These are phyloP conservation scores for Turdus rufiventris DNA, from an alignment of 2,113 vertebrate genomes.

Conservation along the genomic window DNA sequence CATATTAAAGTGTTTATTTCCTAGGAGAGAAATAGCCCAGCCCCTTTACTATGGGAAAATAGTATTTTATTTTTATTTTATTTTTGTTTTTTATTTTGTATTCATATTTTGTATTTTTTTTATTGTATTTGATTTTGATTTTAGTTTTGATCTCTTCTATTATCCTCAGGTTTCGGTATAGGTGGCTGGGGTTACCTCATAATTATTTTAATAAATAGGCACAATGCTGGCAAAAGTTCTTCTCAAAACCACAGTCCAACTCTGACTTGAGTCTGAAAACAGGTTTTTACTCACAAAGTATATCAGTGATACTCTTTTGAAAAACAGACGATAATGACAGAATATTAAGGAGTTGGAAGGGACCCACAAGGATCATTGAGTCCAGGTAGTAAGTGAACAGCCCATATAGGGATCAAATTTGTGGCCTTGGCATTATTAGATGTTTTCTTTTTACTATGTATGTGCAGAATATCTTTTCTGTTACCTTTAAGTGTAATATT, in stretches of 20 bases:
- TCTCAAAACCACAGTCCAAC: neutral
- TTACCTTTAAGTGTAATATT: neutral
- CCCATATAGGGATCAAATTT: rapidly evolving
- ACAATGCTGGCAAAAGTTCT: neutral
- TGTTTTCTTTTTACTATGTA: neutral
- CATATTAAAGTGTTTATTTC: neutral
- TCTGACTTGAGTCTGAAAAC: neutral
- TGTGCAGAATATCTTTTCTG: neutral
- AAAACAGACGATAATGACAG: neutral
- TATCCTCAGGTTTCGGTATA: neutral
- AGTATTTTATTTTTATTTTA: neutral
- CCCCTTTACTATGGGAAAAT: neutral
- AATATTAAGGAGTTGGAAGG: neutral
- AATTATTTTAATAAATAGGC: neutral
- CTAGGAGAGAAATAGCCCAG: neutral
- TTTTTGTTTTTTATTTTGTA: no score
- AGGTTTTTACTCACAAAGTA: neutral
- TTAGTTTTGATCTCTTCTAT: neutral
- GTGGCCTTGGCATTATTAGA: rapidly evolving
- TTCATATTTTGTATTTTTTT: no score
- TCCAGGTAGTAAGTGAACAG: neutral
- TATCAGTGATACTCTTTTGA: neutral
- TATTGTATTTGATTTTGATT: no score
- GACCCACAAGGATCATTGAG: neutral
- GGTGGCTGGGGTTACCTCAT: neutral